These are phyloP conservation scores for Lycocorax pyrrhopterus DNA, from an alignment of 2,113 vertebrate genomes.

Conservation along the genomic window DNA sequence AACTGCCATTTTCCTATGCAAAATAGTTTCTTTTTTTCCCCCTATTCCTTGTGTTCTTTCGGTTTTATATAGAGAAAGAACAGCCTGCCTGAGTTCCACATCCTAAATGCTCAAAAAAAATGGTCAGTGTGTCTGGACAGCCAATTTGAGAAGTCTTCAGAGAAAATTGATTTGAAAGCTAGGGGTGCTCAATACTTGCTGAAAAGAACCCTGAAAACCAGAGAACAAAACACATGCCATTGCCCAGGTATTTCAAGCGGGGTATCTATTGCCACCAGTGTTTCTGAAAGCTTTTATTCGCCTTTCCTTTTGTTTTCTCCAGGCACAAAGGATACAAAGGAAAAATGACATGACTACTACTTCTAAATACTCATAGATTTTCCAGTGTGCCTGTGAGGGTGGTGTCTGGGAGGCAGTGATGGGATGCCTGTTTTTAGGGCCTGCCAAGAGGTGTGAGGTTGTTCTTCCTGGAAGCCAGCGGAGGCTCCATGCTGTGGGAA, in stretches of 20 bases:
- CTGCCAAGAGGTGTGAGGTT: neutral
- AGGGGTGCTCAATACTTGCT: neutral
- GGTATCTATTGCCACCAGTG: neutral
- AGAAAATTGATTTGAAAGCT: neutral
- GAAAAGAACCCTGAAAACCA: neutral
- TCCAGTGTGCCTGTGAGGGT: fast-evolving
- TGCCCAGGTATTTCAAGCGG: neutral
- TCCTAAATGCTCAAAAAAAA: neutral
- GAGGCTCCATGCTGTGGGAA: neutral
- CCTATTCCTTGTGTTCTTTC: neutral
- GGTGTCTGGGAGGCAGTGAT: neutral
- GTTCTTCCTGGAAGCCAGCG: neutral
- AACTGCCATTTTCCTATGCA: neutral
- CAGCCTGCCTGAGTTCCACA: neutral
- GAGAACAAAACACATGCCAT: neutral
- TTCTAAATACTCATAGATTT: neutral
- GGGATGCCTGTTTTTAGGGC: neutral
- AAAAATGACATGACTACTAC: neutral
- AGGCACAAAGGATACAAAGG: neutral
- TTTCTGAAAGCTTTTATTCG: neutral
- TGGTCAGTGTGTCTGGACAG: neutral
- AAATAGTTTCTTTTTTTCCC: neutral
- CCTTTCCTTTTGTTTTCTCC: neutral
- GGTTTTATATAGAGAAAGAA: neutral
- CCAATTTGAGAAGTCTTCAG: neutral